A percentile compares a stretch with the other conserved stretches of the same genome.
phyloP scores from a whole-genome alignment of 2,113 vertebrate genomes.

The Ranitomeya imitator region DNA sequence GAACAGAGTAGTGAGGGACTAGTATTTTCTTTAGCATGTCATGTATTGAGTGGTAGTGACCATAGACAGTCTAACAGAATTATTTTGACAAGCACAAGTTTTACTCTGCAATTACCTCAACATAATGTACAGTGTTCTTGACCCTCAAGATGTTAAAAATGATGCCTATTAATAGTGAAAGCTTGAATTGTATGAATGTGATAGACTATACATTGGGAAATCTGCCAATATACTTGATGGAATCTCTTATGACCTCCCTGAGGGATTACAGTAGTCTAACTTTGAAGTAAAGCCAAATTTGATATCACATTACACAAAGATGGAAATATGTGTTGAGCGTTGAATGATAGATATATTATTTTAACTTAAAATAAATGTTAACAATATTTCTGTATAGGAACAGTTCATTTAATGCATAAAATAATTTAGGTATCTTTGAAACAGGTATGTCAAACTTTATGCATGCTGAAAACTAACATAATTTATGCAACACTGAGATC shows the following conservation, averaged over 20 bases:
- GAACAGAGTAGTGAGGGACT: background rate
- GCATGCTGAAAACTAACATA: no score
- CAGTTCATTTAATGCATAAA: background rate
- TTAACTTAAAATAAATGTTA: constrained; percentile 58
- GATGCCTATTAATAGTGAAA: constrained; percentile 59
- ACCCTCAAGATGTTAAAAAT: constrained; percentile 61
- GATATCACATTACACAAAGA: constrained; percentile 62
- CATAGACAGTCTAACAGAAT: background rate
- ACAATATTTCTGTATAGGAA: background rate
- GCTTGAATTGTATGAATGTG: constrained; percentile 63
- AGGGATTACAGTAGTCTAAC: constrained; percentile 62
- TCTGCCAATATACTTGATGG: constrained; percentile 68
- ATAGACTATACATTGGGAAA: constrained; percentile 62
- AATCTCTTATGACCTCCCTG: constrained; percentile 66
- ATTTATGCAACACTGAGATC: no score
- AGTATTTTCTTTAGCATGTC: background rate
- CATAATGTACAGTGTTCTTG: constrained; percentile 35
- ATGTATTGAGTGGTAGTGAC: background rate
- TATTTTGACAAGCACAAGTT: constrained; percentile 1
- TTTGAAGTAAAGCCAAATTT: constrained; percentile 68
- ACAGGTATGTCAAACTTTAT: no score
- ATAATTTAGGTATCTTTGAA: background rate
- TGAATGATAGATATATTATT: constrained; percentile 66
- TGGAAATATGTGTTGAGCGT: constrained; percentile 66
- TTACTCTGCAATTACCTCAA: constrained; percentile 25